Percentiles rank a stretch among this genome's conserved stretches.
Evolutionary conservation across 2,113 vertebrate species (phyloP).

Genomic region (Aphyosemion australe): DNA sequence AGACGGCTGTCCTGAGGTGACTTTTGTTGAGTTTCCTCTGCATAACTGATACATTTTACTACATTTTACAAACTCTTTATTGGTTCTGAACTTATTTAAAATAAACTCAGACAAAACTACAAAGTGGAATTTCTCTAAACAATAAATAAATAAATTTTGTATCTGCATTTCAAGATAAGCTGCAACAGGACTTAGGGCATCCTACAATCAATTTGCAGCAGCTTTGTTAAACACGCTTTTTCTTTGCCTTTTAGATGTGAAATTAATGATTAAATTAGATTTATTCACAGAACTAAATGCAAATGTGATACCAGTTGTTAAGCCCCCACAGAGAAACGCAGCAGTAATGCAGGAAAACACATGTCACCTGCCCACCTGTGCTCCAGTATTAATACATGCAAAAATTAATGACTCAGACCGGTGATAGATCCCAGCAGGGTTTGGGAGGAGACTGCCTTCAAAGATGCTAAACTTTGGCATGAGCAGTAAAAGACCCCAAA

Average conservation of each 20-base stretch:
- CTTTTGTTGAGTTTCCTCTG: too few relatives aligned
- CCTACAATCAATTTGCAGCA: background rate
- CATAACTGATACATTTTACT: too few relatives aligned
- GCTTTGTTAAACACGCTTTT: background rate
- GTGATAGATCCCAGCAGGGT: background rate
- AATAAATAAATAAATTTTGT: background rate
- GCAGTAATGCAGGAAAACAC: background rate
- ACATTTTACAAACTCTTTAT: too few relatives aligned
- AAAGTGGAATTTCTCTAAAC: too few relatives aligned
- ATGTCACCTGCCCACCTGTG: background rate
- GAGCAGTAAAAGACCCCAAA: too few relatives aligned
- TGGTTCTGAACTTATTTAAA: too few relatives aligned
- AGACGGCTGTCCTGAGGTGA: too few relatives aligned
- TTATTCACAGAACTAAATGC: background rate
- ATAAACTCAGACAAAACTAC: too few relatives aligned
- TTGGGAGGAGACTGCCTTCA: background rate
- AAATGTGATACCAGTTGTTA: background rate
- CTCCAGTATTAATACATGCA: background rate
- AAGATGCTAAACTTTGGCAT: background rate
- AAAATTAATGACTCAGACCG: background rate
- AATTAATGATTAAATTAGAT: background rate
- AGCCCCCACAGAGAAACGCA: background rate
- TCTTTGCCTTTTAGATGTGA: background rate
- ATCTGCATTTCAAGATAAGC: too few relatives aligned
- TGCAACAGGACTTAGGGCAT: background rate